Conservation (phyloP, 1,140 invertebrate genomes). For the Bombus huntii region DNA sequence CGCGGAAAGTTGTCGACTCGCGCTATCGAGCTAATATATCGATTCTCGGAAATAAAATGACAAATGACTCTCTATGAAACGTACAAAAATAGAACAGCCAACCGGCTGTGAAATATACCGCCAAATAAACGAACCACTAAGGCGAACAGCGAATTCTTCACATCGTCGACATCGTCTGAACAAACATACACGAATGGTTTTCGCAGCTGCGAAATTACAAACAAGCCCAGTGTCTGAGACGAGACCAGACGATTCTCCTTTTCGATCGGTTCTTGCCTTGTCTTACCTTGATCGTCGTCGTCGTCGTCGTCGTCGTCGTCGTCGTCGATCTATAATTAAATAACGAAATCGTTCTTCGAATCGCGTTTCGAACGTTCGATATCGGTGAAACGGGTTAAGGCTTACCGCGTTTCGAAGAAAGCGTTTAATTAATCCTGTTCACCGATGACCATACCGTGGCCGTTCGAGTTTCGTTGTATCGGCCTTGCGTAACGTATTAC, state of each 20-base stretch:
- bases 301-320: neutral
- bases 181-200: neutral
- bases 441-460: conserved; percentile 13
- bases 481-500: conserved; percentile 56
- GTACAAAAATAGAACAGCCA: neutral
- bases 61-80: too few relatives aligned
- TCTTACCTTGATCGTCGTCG: neutral
- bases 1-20: neutral
- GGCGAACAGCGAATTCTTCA: neutral
- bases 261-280: neutral
- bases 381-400: neutral
- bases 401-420: conserved; percentile 36
- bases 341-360: neutral
- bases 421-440: conserved; percentile 44
- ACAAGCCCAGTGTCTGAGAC: neutral
- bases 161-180: neutral
- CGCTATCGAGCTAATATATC: neutral
- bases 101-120: neutral
- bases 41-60: neutral
- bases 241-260: neutral
- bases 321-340: neutral
- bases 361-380: neutral
- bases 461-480: conserved; percentile 48
- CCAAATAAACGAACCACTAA: neutral
- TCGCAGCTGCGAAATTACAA: neutral